Conservation (phyloP, 2,888 invertebrate species). For the Ectemnius lituratus region DNA sequence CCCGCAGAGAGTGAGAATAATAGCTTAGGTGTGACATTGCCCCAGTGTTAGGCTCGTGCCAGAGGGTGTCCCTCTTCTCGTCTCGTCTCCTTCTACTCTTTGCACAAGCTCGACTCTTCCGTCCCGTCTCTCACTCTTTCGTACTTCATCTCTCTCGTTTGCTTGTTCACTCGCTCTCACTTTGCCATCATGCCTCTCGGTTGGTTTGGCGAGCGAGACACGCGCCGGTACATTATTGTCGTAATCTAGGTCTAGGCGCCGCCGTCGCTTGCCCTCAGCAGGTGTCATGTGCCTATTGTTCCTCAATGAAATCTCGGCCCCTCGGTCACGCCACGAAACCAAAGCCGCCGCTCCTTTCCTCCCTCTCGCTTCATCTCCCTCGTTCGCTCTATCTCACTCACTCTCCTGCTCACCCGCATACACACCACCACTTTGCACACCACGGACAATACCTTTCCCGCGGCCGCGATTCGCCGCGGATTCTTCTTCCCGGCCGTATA, state of each 20-base stretch:
- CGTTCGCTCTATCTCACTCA: too few relatives aligned
- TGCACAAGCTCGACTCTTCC: conserved; percentile 29
- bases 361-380: too few relatives aligned
- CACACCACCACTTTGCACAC: too few relatives aligned
- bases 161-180: conserved; percentile 12
- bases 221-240: conserved; percentile 63
- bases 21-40: conserved; percentile 74
- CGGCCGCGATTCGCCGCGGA: conserved; percentile 25
- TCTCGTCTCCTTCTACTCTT: conserved; percentile 22
- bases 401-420: too few relatives aligned
- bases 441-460: conserved; percentile 61
- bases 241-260: conserved; percentile 72
- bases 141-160: conserved; percentile 4
- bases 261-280: conserved; percentile 60
- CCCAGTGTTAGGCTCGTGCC: conserved; percentile 70
- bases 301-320: conserved; percentile 68
- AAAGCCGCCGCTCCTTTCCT: conserved; percentile 12
- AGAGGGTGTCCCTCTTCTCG: conserved; percentile 34
- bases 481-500: conserved; percentile 20
- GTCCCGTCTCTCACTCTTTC: conserved; percentile 12
- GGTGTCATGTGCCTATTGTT: conserved; percentile 71
- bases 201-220: conserved; percentile 35
- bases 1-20: conserved; percentile 68
- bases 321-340: conserved; percentile 56
- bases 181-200: conserved; percentile 29